Evolutionary conservation across 1,140 invertebrate species (phyloP), one percentile per base, ranked within the genome.

Genomic region (Oedothorax gibbosus): DNA sequence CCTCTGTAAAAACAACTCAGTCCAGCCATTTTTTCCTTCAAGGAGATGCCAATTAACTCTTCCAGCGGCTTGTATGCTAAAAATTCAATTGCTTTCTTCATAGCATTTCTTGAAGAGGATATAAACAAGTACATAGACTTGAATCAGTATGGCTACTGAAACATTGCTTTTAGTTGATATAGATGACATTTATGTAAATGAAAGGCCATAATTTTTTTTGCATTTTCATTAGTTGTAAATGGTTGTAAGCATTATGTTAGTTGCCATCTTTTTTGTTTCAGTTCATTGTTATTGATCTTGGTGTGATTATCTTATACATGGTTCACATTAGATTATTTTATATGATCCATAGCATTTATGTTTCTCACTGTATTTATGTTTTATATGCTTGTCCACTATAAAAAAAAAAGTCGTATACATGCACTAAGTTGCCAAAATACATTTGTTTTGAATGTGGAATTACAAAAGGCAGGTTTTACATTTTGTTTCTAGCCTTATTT

Each of bases 281-380:
- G 14, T 60, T 78, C 71, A 49, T 85, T 85, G 53, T 54, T 57
- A 57, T 65, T 35, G 5, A 35, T 35, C 35, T 35, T 68, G 60
- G 62, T 85, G 60, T 68, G 15, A 71, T 50, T 85, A 68, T 78
- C 50, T 78, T 78, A 68, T 71, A 51, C 73, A 76, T 56, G 35
- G 60, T 69, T 85, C 75, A 78, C 54, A 62, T 84, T 65, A 78
- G 62, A 85, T 71, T 78, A 35, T 85, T 66, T 83, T 54, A 53
- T 60, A 53, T 66, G n/a, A 76, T 60, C 65, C 69, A 54, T 85
- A 62, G 83, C 71, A 84, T 84, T 76, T 85, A 69, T 84, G 72
- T 85, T 85, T 57, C n/a, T 78, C 73, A 77, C 69, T 78, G 78
- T 78, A 85, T 85, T 85, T 85, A 78, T 85, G 73, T 85, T 77